Evolutionary conservation across 2,888 invertebrate species (phyloP).

Genomic region (Crossocerus cetratus): DNA sequence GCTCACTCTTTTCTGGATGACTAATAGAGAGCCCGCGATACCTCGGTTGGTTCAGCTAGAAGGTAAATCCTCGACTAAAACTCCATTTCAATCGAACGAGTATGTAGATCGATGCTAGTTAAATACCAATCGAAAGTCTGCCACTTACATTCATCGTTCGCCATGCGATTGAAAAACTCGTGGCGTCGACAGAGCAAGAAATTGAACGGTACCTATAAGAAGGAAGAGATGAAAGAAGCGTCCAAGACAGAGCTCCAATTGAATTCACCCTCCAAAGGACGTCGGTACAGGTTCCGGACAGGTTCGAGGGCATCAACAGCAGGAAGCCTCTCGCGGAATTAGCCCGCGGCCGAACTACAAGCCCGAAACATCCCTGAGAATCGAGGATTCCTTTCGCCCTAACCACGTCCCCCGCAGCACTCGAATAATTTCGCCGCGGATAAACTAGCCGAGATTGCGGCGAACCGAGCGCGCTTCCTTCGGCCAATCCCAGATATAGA

Average conservation of each 20-base stretch:
- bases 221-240: not conserved
- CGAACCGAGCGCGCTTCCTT: too few species aligned
- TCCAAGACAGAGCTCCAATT: not conserved
- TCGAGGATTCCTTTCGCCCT: not conserved
- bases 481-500: too few species aligned
- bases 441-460: too few species aligned
- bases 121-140: not conserved
- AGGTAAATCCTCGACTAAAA: too few species aligned
- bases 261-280: conserved; percentile 1
- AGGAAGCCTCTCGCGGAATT: not conserved
- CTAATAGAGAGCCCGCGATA: too few species aligned
- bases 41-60: too few species aligned
- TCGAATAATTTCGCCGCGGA: not conserved
- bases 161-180: not conserved
- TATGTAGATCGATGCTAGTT: not conserved
- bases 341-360: conserved; percentile 1
- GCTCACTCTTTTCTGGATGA: too few species aligned
- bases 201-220: not conserved
- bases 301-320: not conserved
- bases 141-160: not conserved
- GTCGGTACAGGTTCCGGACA: not conserved
- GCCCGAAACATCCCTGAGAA: not conserved
- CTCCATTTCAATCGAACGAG: too few species aligned
- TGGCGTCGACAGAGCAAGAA: not conserved
- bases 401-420: not conserved